Evolutionary conservation across 1,140 invertebrate genomes (phyloP), one percentile per base, ranked within the genome.

Genomic region (Achroia grisella): DNA sequence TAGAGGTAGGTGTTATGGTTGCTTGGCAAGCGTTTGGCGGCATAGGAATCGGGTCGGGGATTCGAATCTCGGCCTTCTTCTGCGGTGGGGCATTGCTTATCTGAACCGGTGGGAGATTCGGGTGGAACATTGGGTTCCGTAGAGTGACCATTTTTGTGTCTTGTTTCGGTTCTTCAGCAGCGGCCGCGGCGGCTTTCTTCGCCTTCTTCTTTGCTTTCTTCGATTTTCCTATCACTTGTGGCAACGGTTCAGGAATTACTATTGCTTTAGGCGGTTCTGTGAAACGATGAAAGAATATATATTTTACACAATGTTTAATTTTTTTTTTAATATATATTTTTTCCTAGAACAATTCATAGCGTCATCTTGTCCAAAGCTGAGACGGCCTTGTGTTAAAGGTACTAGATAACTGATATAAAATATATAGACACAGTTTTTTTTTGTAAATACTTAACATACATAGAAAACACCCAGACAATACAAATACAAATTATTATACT

Each of bases 61-160:
- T 71, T 11, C 74, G 44, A 9, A 85, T 70, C 15, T 74, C 78
- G n/a, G 64, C 40, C 33, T 74, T 81, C 47, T 86, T 90, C 65
- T 79, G 91, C 69, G 86, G 88, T 2, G 90, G 90, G 11, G 78
- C 63, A 50, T 40, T 73, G 0, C 54, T 56, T 29, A 84, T 64
- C 39, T 81, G 76, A 0, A 82, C 75, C 0, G 83, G 56, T 0
- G 82, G 81, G 4, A 85, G 35, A 44, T 82, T 74, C 0, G 85
- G 81, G 62, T 87, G 91, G 86, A 88, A 92, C 89, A 89, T 92
- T 0, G 92, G 92, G 72, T 94, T 94, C 4, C 91, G 86, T 13
- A 93, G 87, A 0, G 92, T 94, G 11, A 94, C 91, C 88, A 93
- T 93, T 49, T 91, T 91, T 2, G 89, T 75, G 46, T 74, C 77